Evolutionary conservation across 53 echinoderm and acorn worm genomes (phyloP), one percentile per base, ranked within the genome.

Genomic region (Echinometra lucunter): DNA sequence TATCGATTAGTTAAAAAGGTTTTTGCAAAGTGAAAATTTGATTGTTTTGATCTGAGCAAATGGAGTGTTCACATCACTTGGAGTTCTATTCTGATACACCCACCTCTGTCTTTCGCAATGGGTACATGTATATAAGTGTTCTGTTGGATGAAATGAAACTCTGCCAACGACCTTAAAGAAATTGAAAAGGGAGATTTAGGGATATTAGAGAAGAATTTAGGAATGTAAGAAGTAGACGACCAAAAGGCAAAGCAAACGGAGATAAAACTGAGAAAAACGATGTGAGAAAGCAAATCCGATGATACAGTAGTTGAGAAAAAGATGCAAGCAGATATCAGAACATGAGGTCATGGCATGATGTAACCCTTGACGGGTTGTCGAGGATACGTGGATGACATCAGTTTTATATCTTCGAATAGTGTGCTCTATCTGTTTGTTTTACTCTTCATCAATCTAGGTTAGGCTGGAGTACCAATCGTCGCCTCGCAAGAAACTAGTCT

Each of bases 401-500:
- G 4, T 49, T 85, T n/a, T n/a, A n/a, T 30, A 49, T 47, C 78
- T 35, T 19, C 19, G 40, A 44, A 81, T 44, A 44, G 81, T 81
- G 49, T 53, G 85, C n/a, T 53, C 49, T 27, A 23, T n/a, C 47
- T 85, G 85, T 85, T 85, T 85, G 85, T 85, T 85, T 85, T 13
- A 85, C 49, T 85, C 85, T 85, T 49, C 85, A 53, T 85, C 49
- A 49, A 49, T 85, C 45, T 85, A 49, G 85, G 47, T 85, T 85
- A 85, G 13, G 3, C n/a, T 85, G 27, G 49, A 85, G 85, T 49
- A n/a, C 85, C 85, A 85, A 85, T 85, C 85, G 85, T 85, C 49
- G 10, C 49, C 45, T 85, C 13, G 47, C 85, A 49, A 45, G 47
- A 47, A 49, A 47, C 47, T 49, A 85, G 49, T 28, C 49, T 12